A percentile compares a stretch with the other conserved stretches of the same genome.
Conservation (phyloP, 2,888 invertebrate species). For the Cantharis rustica region DNA sequence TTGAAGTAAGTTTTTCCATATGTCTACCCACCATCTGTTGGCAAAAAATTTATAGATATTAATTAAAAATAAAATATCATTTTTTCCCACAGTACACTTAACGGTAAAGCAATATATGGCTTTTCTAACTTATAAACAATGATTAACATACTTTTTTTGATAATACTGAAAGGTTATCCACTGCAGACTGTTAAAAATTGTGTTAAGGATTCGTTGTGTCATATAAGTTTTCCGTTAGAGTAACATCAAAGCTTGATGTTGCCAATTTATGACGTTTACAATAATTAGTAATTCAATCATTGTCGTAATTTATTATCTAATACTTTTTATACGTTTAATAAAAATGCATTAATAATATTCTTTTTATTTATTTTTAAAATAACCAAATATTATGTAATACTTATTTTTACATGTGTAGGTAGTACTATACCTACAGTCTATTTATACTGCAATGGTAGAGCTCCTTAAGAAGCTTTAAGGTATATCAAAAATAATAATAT, state of each 20-base stretch:
- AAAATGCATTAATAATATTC: too few species aligned
- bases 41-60: slow-evolving; percentile 4
- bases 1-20: background rate
- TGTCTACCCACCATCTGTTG: slow-evolving; percentile 1
- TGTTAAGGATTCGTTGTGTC: background rate
- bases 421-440: too few species aligned
- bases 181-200: background rate
- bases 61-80: background rate
- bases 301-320: background rate
- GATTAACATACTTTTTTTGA: slow-evolving; percentile 4
- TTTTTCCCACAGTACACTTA: slow-evolving; percentile 1
- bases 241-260: background rate
- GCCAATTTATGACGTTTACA: background rate
- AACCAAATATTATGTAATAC: too few species aligned
- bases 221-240: background rate
- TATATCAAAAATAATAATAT: too few species aligned
- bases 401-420: too few species aligned
- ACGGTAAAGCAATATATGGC: slow-evolving; percentile 3
- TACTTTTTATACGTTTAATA: too few species aligned
- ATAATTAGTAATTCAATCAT: background rate
- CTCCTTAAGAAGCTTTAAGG: too few species aligned
- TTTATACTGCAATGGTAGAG: too few species aligned
- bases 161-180: slow-evolving; percentile 1
- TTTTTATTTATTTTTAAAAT: background rate
- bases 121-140: slow-evolving; percentile 4